Conservation (phyloP, 2,888 invertebrate species). For the Palloptera scutellata region DNA sequence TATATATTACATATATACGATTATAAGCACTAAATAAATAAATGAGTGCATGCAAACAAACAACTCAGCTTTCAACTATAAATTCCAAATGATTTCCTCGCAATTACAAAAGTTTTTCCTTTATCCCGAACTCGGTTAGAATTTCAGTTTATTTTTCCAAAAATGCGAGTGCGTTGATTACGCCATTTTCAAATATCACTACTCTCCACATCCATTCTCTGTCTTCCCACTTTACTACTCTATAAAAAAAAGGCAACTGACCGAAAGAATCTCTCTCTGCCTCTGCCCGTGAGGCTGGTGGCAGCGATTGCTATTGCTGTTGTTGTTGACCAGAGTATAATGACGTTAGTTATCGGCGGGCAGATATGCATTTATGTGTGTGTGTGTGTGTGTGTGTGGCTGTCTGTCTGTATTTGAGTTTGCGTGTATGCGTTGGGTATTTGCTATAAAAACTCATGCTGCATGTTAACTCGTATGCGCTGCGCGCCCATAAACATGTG, state of each 20-base stretch:
- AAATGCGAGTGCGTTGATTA: not conserved
- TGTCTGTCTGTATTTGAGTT: not conserved
- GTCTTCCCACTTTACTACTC: not conserved
- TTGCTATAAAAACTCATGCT: not conserved
- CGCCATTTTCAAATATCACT: not conserved
- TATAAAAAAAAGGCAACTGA: not conserved
- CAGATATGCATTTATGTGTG: not conserved
- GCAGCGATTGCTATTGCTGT: not conserved
- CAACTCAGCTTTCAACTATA: constrained; percentile 16
- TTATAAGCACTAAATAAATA: not conserved
- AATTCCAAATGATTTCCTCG: constrained; percentile 30
- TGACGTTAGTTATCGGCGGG: not conserved
- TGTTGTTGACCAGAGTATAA: not conserved
- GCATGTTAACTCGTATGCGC: too few species aligned
- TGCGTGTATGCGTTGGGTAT: not conserved
- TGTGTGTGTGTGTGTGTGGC: too few species aligned
- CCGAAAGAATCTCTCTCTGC: not conserved
- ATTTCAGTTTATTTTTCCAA: not conserved
- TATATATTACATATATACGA: too few species aligned
- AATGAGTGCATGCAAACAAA: not conserved
- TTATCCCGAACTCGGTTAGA: too few species aligned
- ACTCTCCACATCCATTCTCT: not conserved
- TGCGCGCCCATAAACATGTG: constrained; percentile 32
- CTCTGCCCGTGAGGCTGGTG: not conserved
- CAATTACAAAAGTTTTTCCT: constrained; percentile 30